These are phyloP conservation scores for Rhinoderma darwinii DNA, from an alignment of 2,113 vertebrate genomes.

Conservation along the genomic window DNA sequence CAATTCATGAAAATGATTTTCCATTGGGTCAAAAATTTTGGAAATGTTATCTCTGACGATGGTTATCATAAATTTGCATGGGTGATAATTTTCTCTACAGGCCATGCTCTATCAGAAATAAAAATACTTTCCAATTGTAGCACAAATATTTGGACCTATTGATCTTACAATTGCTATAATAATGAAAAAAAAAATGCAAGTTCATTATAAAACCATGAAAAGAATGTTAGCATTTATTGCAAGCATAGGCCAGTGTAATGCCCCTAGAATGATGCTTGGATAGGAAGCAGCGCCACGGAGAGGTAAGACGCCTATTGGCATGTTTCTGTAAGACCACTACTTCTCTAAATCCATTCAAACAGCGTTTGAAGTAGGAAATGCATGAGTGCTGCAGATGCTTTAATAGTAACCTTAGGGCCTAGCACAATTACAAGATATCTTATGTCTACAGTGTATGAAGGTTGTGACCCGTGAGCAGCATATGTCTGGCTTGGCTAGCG, in stretches of 20 bases:
- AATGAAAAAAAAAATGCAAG: background rate
- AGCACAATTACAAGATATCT: constrained; percentile 29
- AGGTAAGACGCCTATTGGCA: background rate
- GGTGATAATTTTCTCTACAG: no score
- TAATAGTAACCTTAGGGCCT: constrained; percentile 27
- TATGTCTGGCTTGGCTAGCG: constrained; percentile 25
- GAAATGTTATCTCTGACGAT: no score
- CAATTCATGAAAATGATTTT: no score
- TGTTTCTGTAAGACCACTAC: background rate
- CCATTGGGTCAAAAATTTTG: no score
- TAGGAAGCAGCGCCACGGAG: background rate
- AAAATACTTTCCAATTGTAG: background rate
- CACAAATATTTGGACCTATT: background rate
- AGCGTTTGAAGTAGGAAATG: background rate
- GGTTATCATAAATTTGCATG: no score
- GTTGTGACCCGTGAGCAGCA: constrained; percentile 44
- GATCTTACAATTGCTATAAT: background rate
- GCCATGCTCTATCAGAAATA: background rate
- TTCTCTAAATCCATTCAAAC: background rate
- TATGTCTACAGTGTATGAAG: constrained; percentile 28
- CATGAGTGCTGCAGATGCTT: constrained; percentile 17
- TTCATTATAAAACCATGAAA: background rate
- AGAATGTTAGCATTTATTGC: background rate
- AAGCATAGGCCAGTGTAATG: background rate
- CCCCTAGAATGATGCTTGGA: background rate